phyloP scores from a whole-genome alignment of 2,113 vertebrate genomes.

The Ammodytes marinus region DNA sequence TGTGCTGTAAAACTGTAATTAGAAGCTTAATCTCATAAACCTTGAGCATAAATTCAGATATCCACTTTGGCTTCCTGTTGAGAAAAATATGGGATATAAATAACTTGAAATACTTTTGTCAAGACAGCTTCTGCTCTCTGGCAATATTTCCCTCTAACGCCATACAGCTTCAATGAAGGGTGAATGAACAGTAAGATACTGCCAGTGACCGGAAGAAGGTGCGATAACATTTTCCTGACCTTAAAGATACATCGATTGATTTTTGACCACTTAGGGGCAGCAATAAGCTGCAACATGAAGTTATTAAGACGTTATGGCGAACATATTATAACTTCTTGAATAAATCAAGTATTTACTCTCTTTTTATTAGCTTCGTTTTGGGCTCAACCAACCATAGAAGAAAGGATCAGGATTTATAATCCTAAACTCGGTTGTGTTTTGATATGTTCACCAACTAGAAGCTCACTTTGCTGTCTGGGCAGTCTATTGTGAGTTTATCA shows the following conservation, averaged over 20 bases:
- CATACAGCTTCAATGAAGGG: background rate
- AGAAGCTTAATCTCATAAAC: background rate
- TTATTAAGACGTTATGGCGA: too few species aligned
- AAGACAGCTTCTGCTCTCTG: background rate
- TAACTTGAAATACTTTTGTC: conserved; percentile 14
- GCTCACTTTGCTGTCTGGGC: background rate
- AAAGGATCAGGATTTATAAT: too few species aligned
- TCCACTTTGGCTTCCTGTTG: background rate
- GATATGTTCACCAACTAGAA: background rate
- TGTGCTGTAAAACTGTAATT: conserved; percentile 8
- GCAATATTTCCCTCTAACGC: background rate
- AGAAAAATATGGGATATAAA: conserved; percentile 12
- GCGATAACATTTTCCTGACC: background rate
- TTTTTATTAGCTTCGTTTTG: background rate
- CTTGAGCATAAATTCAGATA: background rate
- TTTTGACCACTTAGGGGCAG: background rate
- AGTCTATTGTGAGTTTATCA: background rate
- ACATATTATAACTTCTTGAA: too few species aligned
- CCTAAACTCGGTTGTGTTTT: too few species aligned
- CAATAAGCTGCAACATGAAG: background rate
- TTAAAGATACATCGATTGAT: background rate
- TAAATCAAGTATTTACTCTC: background rate
- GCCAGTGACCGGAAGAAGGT: background rate
- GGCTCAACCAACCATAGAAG: background rate
- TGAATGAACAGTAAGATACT: background rate